Conservation (phyloP, 2,113 vertebrate genomes). For the Aegotheles bennettii region DNA sequence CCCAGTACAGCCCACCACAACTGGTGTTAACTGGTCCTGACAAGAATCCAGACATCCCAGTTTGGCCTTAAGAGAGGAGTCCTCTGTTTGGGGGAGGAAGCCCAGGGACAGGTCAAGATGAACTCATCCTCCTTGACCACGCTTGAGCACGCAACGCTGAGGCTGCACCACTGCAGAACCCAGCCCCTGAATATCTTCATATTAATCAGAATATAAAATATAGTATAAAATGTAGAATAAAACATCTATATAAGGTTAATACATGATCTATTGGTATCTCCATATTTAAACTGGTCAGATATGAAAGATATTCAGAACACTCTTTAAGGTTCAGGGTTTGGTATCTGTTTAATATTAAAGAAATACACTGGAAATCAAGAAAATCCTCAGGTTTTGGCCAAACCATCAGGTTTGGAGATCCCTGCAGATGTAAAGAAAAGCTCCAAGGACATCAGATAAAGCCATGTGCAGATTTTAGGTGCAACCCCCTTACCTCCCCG, state of each 20-base stretch:
- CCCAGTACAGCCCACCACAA: neutral
- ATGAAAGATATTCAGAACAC: no score
- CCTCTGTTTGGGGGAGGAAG: neutral
- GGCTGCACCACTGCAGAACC: no score
- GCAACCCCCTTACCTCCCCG: slow-evolving; percentile 93
- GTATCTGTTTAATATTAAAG: neutral
- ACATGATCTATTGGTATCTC: neutral
- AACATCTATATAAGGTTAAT: no score
- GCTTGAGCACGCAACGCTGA: neutral
- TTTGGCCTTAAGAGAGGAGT: neutral
- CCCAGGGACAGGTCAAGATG: no score
- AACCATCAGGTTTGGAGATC: fast-evolving
- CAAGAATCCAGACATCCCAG: neutral
- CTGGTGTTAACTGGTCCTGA: neutral
- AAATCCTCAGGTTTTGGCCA: neutral
- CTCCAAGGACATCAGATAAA: fast-evolving
- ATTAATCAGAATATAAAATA: no score
- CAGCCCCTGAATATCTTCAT: no score
- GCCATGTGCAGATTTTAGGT: no score
- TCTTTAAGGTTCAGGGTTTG: neutral
- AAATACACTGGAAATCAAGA: fast-evolving
- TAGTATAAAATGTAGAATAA: no score
- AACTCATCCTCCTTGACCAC: neutral
- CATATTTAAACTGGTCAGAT: neutral
- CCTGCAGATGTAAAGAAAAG: neutral